phyloP scores from a whole-genome alignment of 2,113 vertebrate species.

The Ictalurus furcatus region DNA sequence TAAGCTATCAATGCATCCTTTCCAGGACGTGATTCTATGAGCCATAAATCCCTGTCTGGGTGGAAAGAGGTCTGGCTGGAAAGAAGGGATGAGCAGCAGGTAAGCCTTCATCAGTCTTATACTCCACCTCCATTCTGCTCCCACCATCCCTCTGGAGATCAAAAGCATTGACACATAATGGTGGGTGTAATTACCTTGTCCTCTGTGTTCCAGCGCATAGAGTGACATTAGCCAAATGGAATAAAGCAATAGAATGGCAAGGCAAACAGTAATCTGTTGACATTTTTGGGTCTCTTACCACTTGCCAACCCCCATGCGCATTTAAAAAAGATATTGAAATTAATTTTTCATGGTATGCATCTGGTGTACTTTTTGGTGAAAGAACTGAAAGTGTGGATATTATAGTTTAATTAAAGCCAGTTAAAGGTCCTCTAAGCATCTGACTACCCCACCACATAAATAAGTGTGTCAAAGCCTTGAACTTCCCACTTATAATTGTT shows the following conservation, averaged over 20 bases:
- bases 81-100: constrained; percentile 57
- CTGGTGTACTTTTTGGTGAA: constrained; percentile 27
- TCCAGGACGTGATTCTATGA: constrained; percentile 51
- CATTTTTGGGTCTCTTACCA: constrained; percentile 26
- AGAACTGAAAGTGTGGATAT: constrained; percentile 1
- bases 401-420: constrained; percentile 35
- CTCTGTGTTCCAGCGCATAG: constrained; percentile 53
- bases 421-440: constrained; percentile 5
- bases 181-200: constrained; percentile 68
- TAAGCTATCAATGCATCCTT: constrained; percentile 70
- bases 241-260: constrained; percentile 44
- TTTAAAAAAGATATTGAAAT: constrained; percentile 22
- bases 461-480: neutral
- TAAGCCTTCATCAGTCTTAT: constrained; percentile 73
- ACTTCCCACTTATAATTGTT: too few species aligned
- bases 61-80: constrained; percentile 56
- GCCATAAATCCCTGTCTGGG: constrained; percentile 73
- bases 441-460: neutral
- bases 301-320: neutral
- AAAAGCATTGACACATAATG: constrained; percentile 63
- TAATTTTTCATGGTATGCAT: constrained; percentile 33
- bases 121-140: constrained; percentile 48
- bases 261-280: constrained; percentile 40
- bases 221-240: constrained; percentile 62
- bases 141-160: constrained; percentile 61